Evolutionary conservation across 2,113 vertebrate genomes (phyloP).

Genomic region (Tragelaphus buxtoni): DNA sequence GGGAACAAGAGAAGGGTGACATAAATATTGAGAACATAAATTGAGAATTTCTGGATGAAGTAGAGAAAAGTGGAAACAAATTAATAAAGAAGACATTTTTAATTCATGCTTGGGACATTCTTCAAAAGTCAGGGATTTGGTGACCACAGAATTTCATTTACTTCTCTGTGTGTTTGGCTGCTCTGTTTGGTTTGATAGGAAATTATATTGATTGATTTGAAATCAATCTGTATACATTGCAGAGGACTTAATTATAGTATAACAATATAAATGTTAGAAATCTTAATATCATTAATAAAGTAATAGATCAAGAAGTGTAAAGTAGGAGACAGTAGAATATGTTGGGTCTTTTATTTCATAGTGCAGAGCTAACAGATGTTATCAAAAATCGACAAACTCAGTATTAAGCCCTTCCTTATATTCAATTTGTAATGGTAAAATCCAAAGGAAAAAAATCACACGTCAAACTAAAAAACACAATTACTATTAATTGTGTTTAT

Average conservation of each 20-base stretch:
- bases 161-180: not conserved
- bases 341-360: not conserved
- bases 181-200: not conserved
- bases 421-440: not conserved
- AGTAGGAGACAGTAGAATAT: not conserved
- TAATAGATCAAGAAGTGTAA: not conserved
- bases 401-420: not conserved
- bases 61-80: not conserved
- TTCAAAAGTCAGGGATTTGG: not conserved
- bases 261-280: constrained; percentile 8
- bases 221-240: not conserved
- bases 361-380: not conserved
- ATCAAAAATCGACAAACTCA: not conserved
- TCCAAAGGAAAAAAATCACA: not conserved
- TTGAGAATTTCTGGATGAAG: not conserved
- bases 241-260: not conserved
- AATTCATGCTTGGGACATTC: not conserved
- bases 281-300: not conserved
- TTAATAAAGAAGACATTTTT: not conserved
- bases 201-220: not conserved
- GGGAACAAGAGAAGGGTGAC: no score
- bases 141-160: not conserved
- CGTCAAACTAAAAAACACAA: not conserved
- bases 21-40: not conserved
- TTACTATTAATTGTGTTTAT: not conserved